Percentiles rank a stretch among this genome's conserved stretches.
These are phyloP conservation scores for Myanophis thanlyinensis DNA, from an alignment of 2,113 vertebrate genomes.

Conservation along the genomic window DNA sequence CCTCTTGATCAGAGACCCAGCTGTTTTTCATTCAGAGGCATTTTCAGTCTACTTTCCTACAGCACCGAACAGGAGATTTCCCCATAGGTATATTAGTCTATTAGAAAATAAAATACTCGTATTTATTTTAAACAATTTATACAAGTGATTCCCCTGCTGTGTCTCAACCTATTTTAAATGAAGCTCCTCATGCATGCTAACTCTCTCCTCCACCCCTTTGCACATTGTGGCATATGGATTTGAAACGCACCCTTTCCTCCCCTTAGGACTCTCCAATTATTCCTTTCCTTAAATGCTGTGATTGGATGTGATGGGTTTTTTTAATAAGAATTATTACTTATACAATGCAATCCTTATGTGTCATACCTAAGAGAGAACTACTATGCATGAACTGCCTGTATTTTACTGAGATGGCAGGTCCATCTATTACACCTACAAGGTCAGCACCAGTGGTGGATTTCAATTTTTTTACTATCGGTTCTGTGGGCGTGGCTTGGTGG, in stretches of 20 bases:
- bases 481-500: too few species aligned
- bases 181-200: slow-evolving; percentile 4
- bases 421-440: background rate
- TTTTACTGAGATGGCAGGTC: background rate
- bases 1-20: background rate
- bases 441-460: too few species aligned
- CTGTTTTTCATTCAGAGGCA: background rate
- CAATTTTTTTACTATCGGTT: too few species aligned
- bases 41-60: background rate
- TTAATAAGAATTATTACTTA: background rate
- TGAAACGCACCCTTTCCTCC: background rate
- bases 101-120: slow-evolving; percentile 43
- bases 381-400: background rate
- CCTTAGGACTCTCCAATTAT: background rate
- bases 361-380: background rate
- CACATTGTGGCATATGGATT: slow-evolving; percentile 1
- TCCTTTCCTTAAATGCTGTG: background rate
- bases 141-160: background rate
- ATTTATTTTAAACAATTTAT: slow-evolving; percentile 35
- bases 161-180: slow-evolving; percentile 17
- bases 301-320: background rate
- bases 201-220: background rate
- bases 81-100: background rate
- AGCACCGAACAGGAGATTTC: slow-evolving; percentile 10
- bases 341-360: background rate